A percentile compares a stretch with the other conserved stretches of the same genome.
Conservation (phyloP, 2,888 invertebrate species). For the Masnerella sp. region DNA sequence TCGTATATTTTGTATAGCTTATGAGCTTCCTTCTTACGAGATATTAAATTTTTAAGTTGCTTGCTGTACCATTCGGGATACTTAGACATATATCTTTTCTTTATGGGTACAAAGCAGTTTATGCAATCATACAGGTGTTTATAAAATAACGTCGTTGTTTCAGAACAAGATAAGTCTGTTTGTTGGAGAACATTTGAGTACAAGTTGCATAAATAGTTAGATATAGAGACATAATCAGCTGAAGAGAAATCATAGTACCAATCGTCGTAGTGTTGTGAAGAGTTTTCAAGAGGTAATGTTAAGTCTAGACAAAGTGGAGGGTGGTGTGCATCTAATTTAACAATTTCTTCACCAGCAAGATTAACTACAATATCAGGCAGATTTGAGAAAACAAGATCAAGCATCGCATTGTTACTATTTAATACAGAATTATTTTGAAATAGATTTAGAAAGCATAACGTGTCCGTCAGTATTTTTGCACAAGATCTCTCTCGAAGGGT, state of each 20-base stretch:
- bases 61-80: conserved; percentile 1
- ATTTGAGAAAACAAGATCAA: not conserved
- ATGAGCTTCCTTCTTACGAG: not conserved
- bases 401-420: not conserved
- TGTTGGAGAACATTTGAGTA: not conserved
- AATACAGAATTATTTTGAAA: not conserved
- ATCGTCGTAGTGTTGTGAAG: not conserved
- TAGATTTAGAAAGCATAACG: too few relatives aligned
- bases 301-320: too few relatives aligned
- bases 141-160: not conserved
- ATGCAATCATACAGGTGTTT: not conserved
- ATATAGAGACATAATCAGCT: not conserved
- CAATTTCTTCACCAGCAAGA: too few relatives aligned
- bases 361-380: not conserved
- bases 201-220: not conserved
- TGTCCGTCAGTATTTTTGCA: too few relatives aligned
- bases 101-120: conserved; percentile 3
- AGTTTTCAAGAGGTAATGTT: too few relatives aligned
- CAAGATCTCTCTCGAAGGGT: too few relatives aligned
- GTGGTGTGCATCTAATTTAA: too few relatives aligned
- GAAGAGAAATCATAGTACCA: not conserved
- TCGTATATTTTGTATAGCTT: not conserved
- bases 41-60: conserved; percentile 7
- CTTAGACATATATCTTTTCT: not conserved
- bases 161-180: not conserved